Percentiles rank a stretch among this genome's conserved stretches.
These are phyloP conservation scores for Anarsia innoxiella DNA, from an alignment of 2,888 invertebrate species.

Conservation along the genomic window DNA sequence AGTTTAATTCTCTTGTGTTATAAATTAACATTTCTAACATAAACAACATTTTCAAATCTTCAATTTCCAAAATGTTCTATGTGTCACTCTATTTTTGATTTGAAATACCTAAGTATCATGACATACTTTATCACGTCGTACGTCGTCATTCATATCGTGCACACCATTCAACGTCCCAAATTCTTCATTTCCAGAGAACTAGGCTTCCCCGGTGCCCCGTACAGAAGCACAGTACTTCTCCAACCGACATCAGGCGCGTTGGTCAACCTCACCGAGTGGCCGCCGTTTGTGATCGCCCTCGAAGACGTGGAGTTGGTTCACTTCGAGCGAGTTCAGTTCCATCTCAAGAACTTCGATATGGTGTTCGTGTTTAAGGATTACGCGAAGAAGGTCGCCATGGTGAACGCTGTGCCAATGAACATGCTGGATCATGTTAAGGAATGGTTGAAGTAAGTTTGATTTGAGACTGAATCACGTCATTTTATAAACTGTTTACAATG, in stretches of 20 bases:
- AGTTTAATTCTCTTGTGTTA: too few relatives aligned
- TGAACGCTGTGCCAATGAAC: constrained; percentile 99
- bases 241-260: constrained; percentile 99
- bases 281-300: constrained; percentile 97
- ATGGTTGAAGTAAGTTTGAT: constrained; percentile 89
- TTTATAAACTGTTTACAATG: too few relatives aligned
- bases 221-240: constrained; percentile 94
- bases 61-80: too few relatives aligned
- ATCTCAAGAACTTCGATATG: constrained; percentile 99
- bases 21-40: too few relatives aligned
- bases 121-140: too few relatives aligned
- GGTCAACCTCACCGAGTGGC: constrained; percentile 98
- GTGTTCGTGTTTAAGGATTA: constrained; percentile 99
- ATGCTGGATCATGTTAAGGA: constrained; percentile 99
- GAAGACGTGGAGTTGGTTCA: constrained; percentile 99
- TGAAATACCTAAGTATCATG: too few relatives aligned
- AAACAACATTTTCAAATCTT: too few relatives aligned
- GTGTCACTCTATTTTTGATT: too few relatives aligned
- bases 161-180: too few relatives aligned
- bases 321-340: constrained; percentile 99
- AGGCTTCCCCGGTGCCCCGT: constrained; percentile 98
- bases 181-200: constrained; percentile 81
- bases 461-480: too few relatives aligned
- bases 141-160: too few relatives aligned
- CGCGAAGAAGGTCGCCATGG: constrained; percentile 93